phyloP scores from a whole-genome alignment of 1,140 invertebrate species.

The Micrasema minimum region DNA sequence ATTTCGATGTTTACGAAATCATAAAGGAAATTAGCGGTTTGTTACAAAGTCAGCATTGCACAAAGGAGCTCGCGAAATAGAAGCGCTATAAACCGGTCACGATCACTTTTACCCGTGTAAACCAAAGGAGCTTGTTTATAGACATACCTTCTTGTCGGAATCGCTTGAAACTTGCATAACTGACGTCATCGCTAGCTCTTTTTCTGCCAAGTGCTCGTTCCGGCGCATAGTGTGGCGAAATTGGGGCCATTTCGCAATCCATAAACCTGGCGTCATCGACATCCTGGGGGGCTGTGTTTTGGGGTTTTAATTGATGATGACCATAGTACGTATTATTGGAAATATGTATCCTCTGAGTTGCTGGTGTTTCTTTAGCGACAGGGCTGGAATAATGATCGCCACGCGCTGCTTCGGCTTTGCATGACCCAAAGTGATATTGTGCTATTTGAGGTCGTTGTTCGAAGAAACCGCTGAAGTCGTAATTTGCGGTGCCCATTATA shows the following conservation, averaged over 20 bases:
- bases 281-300: neutral
- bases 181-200: conserved; percentile 42
- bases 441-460: conserved; percentile 30
- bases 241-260: conserved; percentile 43
- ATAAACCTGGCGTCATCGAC: conserved; percentile 30
- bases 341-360: conserved; percentile 32
- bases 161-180: conserved; percentile 38
- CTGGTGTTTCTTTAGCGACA: conserved; percentile 7
- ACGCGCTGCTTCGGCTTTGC: conserved; percentile 38
- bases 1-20: too few species aligned
- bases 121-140: conserved; percentile 2
- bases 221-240: conserved; percentile 27
- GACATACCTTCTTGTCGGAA: conserved; percentile 39
- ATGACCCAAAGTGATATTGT: conserved; percentile 29
- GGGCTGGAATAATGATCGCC: conserved; percentile 20
- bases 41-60: neutral
- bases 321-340: conserved; percentile 40
- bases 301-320: conserved; percentile 21
- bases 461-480: conserved; percentile 35
- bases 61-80: neutral
- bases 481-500: conserved; percentile 22
- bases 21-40: too few species aligned
- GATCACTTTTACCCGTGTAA: conserved; percentile 17
- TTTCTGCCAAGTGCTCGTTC: conserved; percentile 42
- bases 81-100: neutral